Percentiles rank a stretch among this genome's conserved stretches.
Conservation (phyloP, 1,140 invertebrate genomes). For the Leptopilina boulardi region DNA sequence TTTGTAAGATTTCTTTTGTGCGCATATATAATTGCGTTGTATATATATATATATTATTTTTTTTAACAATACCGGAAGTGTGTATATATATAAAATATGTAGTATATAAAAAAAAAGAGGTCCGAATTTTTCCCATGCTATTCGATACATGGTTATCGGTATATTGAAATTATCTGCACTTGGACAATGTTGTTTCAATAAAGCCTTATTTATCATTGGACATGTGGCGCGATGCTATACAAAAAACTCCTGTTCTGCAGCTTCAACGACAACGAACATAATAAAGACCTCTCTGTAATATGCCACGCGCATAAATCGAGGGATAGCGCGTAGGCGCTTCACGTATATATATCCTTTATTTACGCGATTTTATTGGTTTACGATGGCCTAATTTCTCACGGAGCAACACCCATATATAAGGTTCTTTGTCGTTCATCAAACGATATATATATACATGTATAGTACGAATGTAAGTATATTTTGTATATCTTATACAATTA, state of each 20-base stretch:
- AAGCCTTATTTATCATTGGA: conserved; percentile 12
- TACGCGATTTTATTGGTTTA: conserved; percentile 30
- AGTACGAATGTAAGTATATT: neutral
- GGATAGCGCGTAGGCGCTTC: conserved; percentile 29
- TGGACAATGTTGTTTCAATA: conserved; percentile 17
- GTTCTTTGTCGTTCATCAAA: conserved; percentile 17
- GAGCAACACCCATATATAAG: conserved; percentile 14
- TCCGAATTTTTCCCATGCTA: neutral
- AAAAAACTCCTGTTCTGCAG: conserved; percentile 30
- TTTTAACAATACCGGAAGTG: conserved; percentile 7
- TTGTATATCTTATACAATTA: neutral
- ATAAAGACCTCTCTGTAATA: conserved; percentile 13
- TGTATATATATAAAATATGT: neutral
- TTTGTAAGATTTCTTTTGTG: neutral
- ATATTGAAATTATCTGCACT: conserved; percentile 9
- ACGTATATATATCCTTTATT: conserved; percentile 10
- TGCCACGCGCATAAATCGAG: conserved; percentile 19
- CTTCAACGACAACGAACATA: neutral
- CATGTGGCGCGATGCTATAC: conserved; percentile 25
- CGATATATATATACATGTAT: neutral
- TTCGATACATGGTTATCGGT: conserved; percentile 3
- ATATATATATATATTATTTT: no score
- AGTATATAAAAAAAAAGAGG: neutral
- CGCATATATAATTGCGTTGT: no score
- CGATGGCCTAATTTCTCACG: conserved; percentile 32